Percentiles rank a stretch among this genome's conserved stretches.
Evolutionary conservation across 2,888 invertebrate species (phyloP).

Genomic region (Tyria jacobaeae): DNA sequence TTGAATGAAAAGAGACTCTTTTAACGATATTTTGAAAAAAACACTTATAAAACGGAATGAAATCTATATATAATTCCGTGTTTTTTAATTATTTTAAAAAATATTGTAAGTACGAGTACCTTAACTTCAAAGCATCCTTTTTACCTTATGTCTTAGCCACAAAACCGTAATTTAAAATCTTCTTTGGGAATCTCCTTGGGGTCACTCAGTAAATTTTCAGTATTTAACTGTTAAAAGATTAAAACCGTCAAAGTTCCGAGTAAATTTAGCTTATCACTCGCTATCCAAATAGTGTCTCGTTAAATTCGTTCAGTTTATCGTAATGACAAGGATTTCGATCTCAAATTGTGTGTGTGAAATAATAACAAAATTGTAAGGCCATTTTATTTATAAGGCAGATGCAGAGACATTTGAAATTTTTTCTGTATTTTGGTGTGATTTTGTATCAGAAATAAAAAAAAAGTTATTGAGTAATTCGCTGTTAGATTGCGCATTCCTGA

Average conservation of each 20-base stretch:
- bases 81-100: no score
- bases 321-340: background rate
- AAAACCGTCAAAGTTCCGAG: background rate
- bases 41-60: no score
- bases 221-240: slow-evolving; percentile 2
- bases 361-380: background rate
- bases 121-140: slow-evolving; percentile 1
- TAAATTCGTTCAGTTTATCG: background rate
- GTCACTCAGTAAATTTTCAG: background rate
- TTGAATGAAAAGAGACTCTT: no score
- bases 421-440: no score
- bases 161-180: background rate
- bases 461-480: no score
- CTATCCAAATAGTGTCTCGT: slow-evolving; percentile 1
- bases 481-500: no score
- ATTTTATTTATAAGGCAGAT: no score
- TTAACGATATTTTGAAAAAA: no score
- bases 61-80: no score
- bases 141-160: background rate
- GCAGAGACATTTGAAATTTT: no score
- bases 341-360: background rate
- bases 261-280: background rate
- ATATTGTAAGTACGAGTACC: background rate
- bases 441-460: no score
- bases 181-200: background rate